Evolutionary conservation across 2,888 invertebrate genomes (phyloP).

Genomic region (Conops quadrifasciatus): DNA sequence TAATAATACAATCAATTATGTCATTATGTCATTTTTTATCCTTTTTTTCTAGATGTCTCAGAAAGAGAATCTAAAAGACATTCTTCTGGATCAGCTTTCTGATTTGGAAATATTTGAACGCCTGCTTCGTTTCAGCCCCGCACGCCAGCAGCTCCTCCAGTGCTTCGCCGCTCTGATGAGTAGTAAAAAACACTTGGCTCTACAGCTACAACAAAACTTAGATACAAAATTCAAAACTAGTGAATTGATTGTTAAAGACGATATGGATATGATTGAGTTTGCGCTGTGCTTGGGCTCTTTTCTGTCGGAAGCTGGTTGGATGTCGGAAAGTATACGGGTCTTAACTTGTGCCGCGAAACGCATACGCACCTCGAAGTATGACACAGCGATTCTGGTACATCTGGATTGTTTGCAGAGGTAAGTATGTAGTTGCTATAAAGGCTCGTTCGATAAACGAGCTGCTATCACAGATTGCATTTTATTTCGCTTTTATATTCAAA

Average conservation of each 20-base stretch:
- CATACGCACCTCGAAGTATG: constrained; percentile 69
- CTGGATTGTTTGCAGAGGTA: constrained; percentile 89
- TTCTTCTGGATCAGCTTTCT: constrained; percentile 59
- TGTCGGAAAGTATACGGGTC: constrained; percentile 78
- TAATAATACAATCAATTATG: too few species aligned
- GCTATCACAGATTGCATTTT: background rate
- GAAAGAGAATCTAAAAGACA: constrained; percentile 54
- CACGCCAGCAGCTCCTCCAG: constrained; percentile 60
- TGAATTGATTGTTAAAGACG: constrained; percentile 18
- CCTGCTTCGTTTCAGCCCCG: constrained; percentile 58
- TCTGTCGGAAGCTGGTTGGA: constrained; percentile 90
- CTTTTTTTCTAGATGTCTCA: constrained; percentile 57
- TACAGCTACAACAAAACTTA: constrained; percentile 54
- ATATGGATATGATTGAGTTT: constrained; percentile 55
- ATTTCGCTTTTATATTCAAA: too few species aligned
- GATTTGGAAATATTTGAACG: constrained; percentile 60
- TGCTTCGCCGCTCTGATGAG: constrained; percentile 58
- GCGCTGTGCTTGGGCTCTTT: constrained; percentile 73
- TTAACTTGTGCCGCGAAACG: constrained; percentile 74
- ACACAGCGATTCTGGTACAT: constrained; percentile 72
- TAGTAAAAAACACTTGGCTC: constrained; percentile 56
- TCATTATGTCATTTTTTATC: background rate
- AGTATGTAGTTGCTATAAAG: background rate
- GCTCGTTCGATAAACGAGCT: background rate
- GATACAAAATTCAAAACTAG: background rate